Evolutionary conservation across 2,113 vertebrate species (phyloP).

Genomic region (Percopsis transmontana): DNA sequence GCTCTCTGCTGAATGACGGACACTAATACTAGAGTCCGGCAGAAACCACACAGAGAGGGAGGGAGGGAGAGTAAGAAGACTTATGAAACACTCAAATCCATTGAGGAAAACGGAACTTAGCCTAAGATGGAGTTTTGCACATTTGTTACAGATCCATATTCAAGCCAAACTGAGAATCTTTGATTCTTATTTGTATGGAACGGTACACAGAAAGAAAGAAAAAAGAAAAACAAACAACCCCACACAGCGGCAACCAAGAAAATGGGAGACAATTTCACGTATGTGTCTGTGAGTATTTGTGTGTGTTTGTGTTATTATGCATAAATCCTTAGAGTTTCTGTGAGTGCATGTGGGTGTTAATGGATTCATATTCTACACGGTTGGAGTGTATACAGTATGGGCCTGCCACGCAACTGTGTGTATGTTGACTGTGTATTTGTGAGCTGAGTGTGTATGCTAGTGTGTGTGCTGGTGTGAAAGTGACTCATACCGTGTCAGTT

Average conservation of each 20-base stretch:
- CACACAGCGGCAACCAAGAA: conserved; percentile 35
- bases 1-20: not conserved
- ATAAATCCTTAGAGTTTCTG: not conserved
- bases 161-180: conserved; percentile 18
- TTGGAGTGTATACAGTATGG: not conserved
- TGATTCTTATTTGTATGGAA: conserved; percentile 3
- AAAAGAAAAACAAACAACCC: conserved; percentile 32
- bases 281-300: conserved; percentile 29
- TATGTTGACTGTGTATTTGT: conserved; percentile 1
- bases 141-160: not conserved
- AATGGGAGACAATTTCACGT: conserved; percentile 43
- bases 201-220: conserved; percentile 12
- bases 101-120: conserved; percentile 6
- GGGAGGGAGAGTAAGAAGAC: not conserved
- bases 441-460: conserved; percentile 17
- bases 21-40: conserved; percentile 7
- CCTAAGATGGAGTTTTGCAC: not conserved
- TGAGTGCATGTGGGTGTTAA: conserved; percentile 26
- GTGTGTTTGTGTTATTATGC: conserved; percentile 9
- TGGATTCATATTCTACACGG: conserved; percentile 20
- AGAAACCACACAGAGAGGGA: not conserved
- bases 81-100: not conserved
- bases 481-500: conserved; percentile 75
- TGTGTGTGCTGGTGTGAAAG: conserved; percentile 47
- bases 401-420: conserved; percentile 1